Percentiles rank a stretch among this genome's conserved stretches.
Evolutionary conservation across 2,113 vertebrate species (phyloP).

Genomic region (Xyliphius kryptos): DNA sequence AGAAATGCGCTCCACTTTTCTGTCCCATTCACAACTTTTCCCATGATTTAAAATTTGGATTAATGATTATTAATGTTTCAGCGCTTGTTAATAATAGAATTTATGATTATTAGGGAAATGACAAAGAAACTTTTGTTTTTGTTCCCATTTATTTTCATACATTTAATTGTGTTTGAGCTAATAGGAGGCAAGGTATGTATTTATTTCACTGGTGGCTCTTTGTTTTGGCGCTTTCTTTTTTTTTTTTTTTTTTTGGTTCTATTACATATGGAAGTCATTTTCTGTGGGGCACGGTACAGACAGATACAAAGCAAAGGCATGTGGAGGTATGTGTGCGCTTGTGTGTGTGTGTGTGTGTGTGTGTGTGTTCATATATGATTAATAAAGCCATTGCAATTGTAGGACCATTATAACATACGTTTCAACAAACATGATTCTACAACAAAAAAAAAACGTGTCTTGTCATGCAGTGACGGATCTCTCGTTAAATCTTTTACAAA

Average conservation of each 20-base stretch:
- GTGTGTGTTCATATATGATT: conserved; percentile 9
- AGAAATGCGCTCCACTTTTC: conserved; percentile 56
- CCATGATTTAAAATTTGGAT: conserved; percentile 79
- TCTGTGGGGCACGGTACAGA: conserved; percentile 31
- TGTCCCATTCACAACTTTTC: conserved; percentile 61
- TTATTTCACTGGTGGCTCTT: conserved; percentile 43
- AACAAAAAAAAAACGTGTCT: too few species aligned
- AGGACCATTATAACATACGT: conserved; percentile 26
- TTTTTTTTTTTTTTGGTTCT: conserved; percentile 26
- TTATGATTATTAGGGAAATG: neutral
- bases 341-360: conserved; percentile 19
- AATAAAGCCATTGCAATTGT: conserved; percentile 14
- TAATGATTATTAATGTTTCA: conserved; percentile 74
- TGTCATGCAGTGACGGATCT: conserved; percentile 43
- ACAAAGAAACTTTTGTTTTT: conserved; percentile 9
- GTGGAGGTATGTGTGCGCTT: conserved; percentile 17
- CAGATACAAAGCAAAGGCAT: conserved; percentile 23
- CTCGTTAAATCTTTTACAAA: conserved; percentile 47
- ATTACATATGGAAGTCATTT: conserved; percentile 42
- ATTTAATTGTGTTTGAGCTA: conserved; percentile 19
- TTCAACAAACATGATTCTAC: conserved; percentile 2
- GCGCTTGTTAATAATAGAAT: conserved; percentile 48
- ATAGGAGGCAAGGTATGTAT: conserved; percentile 24
- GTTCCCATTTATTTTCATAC: neutral
- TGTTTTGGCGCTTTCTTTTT: conserved; percentile 42